Percentiles rank a stretch among this genome's conserved stretches.
Evolutionary conservation across 1,140 invertebrate genomes (phyloP).

Genomic region (Araneus ventricosus): DNA sequence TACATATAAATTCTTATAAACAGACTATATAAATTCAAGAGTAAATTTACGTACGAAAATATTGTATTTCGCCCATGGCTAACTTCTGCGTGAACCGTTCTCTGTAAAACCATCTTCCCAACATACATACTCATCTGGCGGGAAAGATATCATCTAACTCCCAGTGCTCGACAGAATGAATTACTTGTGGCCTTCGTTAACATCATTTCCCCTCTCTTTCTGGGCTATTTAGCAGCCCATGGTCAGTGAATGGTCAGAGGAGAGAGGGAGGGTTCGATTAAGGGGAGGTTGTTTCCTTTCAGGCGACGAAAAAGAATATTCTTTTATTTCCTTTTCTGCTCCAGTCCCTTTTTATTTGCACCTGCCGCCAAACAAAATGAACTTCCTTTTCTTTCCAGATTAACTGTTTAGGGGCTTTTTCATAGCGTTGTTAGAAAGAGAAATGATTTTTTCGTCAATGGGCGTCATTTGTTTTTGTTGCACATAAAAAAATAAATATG

Average conservation of each 20-base stretch:
- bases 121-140: background rate
- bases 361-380: background rate
- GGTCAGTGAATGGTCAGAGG: background rate
- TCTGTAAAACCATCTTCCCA: background rate
- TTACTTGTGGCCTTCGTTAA: conserved; percentile 5
- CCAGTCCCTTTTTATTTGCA: background rate
- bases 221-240: conserved; percentile 24
- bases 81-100: too few relatives aligned
- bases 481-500: too few relatives aligned
- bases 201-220: background rate
- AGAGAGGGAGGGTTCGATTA: background rate
- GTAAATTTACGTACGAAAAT: too few relatives aligned
- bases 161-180: background rate
- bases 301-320: background rate
- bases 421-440: background rate
- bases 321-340: background rate
- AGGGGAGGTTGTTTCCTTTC: background rate
- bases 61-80: too few relatives aligned
- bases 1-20: too few relatives aligned
- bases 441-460: background rate
- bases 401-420: conserved; percentile 10
- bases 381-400: conserved; percentile 1
- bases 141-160: background rate
- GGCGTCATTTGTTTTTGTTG: background rate
- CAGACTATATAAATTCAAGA: too few relatives aligned